A percentile compares a stretch with the other conserved stretches of the same genome.
phyloP scores from a whole-genome alignment of 2,888 invertebrate genomes.

The Gymnosoma rotundatum region DNA sequence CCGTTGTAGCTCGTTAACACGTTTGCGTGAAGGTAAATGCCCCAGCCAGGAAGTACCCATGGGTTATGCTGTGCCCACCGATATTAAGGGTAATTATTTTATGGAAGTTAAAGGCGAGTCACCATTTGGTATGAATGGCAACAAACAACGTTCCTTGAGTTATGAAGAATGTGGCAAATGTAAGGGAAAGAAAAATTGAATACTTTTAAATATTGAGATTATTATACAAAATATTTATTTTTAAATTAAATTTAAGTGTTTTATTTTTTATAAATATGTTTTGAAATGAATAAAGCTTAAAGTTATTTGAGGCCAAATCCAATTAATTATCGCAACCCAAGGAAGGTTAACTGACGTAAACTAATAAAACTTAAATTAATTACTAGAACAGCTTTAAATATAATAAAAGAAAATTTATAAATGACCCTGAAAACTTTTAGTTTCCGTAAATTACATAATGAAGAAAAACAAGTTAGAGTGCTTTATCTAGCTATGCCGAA shows the following conservation, averaged over 20 bases:
- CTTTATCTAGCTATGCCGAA: no score
- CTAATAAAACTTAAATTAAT: neutral
- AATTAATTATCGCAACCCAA: no score
- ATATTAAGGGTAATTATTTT: slow-evolving; percentile 80
- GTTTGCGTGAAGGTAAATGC: slow-evolving; percentile 76
- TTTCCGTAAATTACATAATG: neutral
- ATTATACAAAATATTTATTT: neutral
- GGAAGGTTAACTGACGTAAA: no score
- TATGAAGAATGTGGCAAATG: slow-evolving; percentile 51
- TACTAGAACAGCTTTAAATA: no score
- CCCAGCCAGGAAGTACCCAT: slow-evolving; percentile 75
- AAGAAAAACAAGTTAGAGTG: no score
- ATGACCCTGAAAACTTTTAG: slow-evolving; percentile 49
- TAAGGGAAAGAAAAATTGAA: slow-evolving; percentile 15
- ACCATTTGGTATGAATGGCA: slow-evolving; percentile 76
- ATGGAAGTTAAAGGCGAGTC: slow-evolving; percentile 75
- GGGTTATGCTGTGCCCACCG: slow-evolving; percentile 77
- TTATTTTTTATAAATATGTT: neutral
- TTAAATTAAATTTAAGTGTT: neutral
- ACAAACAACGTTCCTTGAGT: slow-evolving; percentile 30
- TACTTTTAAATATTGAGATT: neutral
- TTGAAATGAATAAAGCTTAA: neutral
- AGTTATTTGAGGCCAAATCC: neutral
- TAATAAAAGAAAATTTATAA: slow-evolving; percentile 18
- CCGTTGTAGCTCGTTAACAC: slow-evolving; percentile 78